phyloP scores from a whole-genome alignment of 2,113 vertebrate species.

The Cheirogaleus medius region DNA sequence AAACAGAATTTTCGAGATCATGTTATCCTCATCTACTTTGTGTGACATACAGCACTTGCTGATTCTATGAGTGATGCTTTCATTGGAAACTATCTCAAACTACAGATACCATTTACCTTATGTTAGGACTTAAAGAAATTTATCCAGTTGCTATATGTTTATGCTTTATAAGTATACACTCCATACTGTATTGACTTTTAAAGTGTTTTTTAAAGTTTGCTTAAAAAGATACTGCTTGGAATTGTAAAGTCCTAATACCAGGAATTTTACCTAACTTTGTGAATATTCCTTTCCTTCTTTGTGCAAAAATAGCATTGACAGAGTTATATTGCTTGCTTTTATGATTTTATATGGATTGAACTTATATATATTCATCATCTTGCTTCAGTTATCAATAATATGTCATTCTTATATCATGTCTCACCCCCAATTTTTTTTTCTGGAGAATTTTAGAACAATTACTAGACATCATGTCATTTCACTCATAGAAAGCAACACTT shows the following conservation, averaged over 20 bases:
- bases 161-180: not conserved
- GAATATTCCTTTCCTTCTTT: not conserved
- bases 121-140: not conserved
- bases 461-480: not conserved
- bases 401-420: not conserved
- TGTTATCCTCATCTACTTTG: not conserved
- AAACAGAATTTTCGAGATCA: not conserved
- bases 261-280: constrained; percentile 1
- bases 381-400: not conserved
- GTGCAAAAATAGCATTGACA: not conserved
- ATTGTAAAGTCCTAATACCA: not conserved
- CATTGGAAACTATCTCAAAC: not conserved
- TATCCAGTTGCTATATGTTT: not conserved
- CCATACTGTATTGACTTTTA: not conserved
- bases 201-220: not conserved
- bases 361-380: not conserved
- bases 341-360: not conserved
- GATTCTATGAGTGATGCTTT: not conserved
- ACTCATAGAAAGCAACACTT: not conserved
- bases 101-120: not conserved
- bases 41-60: not conserved
- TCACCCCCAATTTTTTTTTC: not conserved
- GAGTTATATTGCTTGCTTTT: not conserved
- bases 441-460: not conserved
- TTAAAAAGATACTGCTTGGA: not conserved